phyloP scores from a whole-genome alignment of 2,113 vertebrate species.

The Charina bottae region DNA sequence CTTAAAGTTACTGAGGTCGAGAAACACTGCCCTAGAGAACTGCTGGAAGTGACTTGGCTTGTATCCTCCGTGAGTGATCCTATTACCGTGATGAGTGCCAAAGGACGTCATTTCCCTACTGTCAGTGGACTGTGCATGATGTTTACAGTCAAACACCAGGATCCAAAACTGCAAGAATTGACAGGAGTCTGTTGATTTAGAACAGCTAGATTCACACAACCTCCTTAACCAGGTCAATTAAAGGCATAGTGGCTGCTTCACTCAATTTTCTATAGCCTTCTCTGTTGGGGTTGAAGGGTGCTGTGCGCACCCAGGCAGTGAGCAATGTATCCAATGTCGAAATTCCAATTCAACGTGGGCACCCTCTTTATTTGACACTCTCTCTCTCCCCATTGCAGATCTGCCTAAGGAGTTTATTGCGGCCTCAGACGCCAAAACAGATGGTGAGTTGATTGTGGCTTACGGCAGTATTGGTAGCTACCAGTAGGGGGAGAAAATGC shows the following conservation, averaged over 20 bases:
- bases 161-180: not conserved
- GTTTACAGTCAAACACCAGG: not conserved
- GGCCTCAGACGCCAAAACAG: constrained; percentile 66
- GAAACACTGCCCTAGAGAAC: not conserved
- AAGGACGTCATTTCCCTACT: not conserved
- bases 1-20: too few species aligned
- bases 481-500: not conserved
- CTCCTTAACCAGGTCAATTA: not conserved
- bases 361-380: too few species aligned
- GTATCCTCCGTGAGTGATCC: not conserved
- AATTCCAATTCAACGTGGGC: not conserved
- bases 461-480: not conserved
- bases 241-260: not conserved
- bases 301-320: not conserved
- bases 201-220: not conserved
- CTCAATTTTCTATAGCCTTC: not conserved
- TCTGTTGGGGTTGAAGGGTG: not conserved
- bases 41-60: not conserved
- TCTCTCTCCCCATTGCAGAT: constrained; percentile 1
- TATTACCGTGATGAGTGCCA: not conserved
- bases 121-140: not conserved
- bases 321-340: not conserved
- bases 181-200: not conserved
- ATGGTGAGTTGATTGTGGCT: constrained; percentile 51
- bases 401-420: constrained; percentile 3